Conservation (phyloP, 2,113 vertebrate genomes). For the Cromileptes altivelis region DNA sequence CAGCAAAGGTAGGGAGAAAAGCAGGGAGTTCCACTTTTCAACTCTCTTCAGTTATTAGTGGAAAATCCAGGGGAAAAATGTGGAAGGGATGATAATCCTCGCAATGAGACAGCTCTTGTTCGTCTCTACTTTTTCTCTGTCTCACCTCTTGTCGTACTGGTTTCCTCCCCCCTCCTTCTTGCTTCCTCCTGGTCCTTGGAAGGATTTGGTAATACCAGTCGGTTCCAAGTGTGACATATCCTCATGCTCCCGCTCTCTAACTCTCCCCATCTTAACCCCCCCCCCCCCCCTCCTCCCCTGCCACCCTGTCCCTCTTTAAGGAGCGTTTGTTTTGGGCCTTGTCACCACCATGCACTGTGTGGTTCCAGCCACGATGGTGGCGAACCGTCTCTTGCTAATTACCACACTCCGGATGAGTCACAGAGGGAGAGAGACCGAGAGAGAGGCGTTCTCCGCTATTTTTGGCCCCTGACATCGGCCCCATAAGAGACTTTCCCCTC, state of each 20-base stretch:
- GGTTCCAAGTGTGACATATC: constrained; percentile 83
- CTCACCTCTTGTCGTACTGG: constrained; percentile 52
- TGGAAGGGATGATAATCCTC: constrained; percentile 18
- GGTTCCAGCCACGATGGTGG: constrained; percentile 82
- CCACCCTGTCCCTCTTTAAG: constrained; percentile 60
- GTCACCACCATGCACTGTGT: constrained; percentile 78
- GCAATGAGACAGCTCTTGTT: constrained; percentile 45
- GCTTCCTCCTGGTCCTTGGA: constrained; percentile 66
- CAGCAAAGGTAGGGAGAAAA: constrained; percentile 28
- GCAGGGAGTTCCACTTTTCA: constrained; percentile 43
- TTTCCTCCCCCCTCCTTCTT: constrained; percentile 45
- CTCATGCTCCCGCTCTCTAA: constrained; percentile 26
- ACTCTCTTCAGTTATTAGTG: constrained; percentile 37
- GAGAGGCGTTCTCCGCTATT: constrained; percentile 72
- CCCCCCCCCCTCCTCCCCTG: constrained; percentile 39
- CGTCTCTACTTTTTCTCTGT: constrained; percentile 36
- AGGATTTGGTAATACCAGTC: constrained; percentile 78
- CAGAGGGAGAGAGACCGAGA: constrained; percentile 43
- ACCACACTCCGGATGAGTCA: constrained; percentile 75
- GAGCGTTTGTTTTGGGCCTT: constrained; percentile 85
- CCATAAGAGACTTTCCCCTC: constrained; percentile 64
- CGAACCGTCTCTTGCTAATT: constrained; percentile 83
- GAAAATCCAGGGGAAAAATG: constrained; percentile 59
- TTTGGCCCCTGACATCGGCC: constrained; percentile 74
- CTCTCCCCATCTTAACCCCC: constrained; percentile 30